Evolutionary conservation across 1,140 invertebrate genomes (phyloP), one percentile per base, ranked within the genome.

Genomic region (Procambarus virginalis): DNA sequence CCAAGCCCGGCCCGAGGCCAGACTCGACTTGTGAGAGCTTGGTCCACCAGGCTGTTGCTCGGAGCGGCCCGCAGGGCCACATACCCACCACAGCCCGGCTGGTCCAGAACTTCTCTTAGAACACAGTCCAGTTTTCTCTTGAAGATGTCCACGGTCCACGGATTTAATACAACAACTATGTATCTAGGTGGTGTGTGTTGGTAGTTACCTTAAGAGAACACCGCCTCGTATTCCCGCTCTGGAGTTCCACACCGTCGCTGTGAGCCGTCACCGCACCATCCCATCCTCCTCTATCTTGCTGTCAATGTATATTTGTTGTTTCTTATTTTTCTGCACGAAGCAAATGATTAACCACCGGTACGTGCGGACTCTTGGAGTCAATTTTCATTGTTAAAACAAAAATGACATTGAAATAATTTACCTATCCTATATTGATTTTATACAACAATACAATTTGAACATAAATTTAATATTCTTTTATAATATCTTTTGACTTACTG

Each of bases 341-440:
- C 22, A 34, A 73, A 22, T n/a, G n/a, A 46, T 48, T 46, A 34
- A 68, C 80, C 80, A 82, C 80, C 80, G 80, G 80, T 82, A 68
- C 80, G 34, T 68, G 34, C 34, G 51, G 22, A 82, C 80, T 82
- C 80, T 82, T 68, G 22, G 80, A 82, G 80, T 55, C 80, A 68
- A 45, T 20, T 55, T 34, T 22, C 34, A 48, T 82, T 60, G 10
- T 17, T 68, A 34, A 58, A 82, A 64, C 17, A 68, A 81, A 79
- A 34, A 58, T 34, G n/a, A 81, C 22, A 60, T 45, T 55, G 22
- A 55, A 34, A 81, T 60, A 82, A 51, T 45, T 82, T 82, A 55
- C 5, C 58, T 82, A 46, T 22, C 60, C 48, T 82, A 82, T 14
- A 64, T 48, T 46, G 46, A 46, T 68, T 48, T 68, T 45, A 68